Evolutionary conservation across 1,140 invertebrate genomes (phyloP).

Genomic region (Sycobia sp.): DNA sequence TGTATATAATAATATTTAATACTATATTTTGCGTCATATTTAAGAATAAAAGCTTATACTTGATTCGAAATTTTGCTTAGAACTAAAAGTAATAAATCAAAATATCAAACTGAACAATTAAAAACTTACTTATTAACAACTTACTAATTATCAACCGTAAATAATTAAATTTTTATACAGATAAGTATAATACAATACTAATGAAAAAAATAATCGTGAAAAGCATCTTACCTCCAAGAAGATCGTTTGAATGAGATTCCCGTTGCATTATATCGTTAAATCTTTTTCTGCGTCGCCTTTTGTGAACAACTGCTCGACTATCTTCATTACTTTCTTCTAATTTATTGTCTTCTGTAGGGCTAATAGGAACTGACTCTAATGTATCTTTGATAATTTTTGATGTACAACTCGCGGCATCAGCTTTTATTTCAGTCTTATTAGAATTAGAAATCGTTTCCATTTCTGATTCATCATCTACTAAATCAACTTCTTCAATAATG

Average conservation of each 20-base stretch:
- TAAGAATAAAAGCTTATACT: too few relatives aligned
- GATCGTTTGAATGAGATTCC: conserved; percentile 3
- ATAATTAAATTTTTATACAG: too few relatives aligned
- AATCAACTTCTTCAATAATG: conserved; percentile 33
- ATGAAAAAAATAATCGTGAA: too few relatives aligned
- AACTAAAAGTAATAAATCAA: too few relatives aligned
- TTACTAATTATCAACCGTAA: too few relatives aligned
- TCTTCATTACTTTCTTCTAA: conserved; percentile 24
- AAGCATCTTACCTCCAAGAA: conserved; percentile 1
- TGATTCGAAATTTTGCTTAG: too few relatives aligned
- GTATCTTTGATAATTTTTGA: conserved; percentile 8
- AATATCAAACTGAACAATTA: too few relatives aligned
- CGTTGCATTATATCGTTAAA: not conserved
- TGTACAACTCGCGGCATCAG: not conserved
- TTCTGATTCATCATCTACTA: conserved; percentile 26
- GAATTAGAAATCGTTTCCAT: not conserved
- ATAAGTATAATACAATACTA: too few relatives aligned
- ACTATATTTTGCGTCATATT: too few relatives aligned
- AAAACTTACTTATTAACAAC: too few relatives aligned
- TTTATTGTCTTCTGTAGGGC: not conserved
- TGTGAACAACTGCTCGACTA: conserved; percentile 22
- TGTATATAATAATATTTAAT: too few relatives aligned
- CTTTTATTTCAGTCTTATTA: not conserved
- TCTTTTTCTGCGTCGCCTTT: conserved; percentile 30
- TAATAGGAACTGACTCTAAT: conserved; percentile 23